A percentile compares a stretch with the other conserved stretches of the same genome.
These are phyloP conservation scores for Drosophila chauvacae DNA, from an alignment of 1,140 invertebrate genomes.

Conservation along the genomic window DNA sequence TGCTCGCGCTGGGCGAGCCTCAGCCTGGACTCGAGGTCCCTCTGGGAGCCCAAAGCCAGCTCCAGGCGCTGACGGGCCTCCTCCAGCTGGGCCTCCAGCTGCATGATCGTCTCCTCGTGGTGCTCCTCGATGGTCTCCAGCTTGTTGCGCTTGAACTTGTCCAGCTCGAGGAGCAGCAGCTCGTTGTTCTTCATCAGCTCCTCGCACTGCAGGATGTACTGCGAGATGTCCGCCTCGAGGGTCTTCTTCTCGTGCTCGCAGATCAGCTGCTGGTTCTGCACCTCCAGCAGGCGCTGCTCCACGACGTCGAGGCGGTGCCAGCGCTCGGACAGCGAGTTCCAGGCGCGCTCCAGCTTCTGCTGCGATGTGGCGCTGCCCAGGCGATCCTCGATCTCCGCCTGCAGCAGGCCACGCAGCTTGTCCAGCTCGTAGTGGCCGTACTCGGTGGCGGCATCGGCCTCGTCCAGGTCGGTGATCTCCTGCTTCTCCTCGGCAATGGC, in stretches of 20 bases:
- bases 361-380: slow-evolving; percentile 46
- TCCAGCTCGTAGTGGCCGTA: slow-evolving; percentile 78
- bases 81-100: slow-evolving; percentile 87
- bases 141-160: slow-evolving; percentile 87
- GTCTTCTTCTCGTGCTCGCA: slow-evolving; percentile 86
- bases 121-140: slow-evolving; percentile 88
- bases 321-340: slow-evolving; percentile 72
- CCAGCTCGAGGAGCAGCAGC: slow-evolving; percentile 87
- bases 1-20: neutral
- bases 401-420: slow-evolving; percentile 54
- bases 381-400: slow-evolving; percentile 58
- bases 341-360: slow-evolving; percentile 78
- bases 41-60: slow-evolving; percentile 68
- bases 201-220: slow-evolving; percentile 87
- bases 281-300: slow-evolving; percentile 78
- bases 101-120: slow-evolving; percentile 87
- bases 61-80: slow-evolving; percentile 85
- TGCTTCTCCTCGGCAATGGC: slow-evolving; percentile 80
- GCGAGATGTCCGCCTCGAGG: slow-evolving; percentile 86
- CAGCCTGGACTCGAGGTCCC: slow-evolving; percentile 24
- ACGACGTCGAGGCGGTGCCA: slow-evolving; percentile 73
- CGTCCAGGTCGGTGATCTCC: slow-evolving; percentile 71
- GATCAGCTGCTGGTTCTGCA: slow-evolving; percentile 68
- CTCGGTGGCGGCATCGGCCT: slow-evolving; percentile 63
- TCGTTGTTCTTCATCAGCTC: slow-evolving; percentile 89